These are phyloP conservation scores for Halcyon chelicuti DNA, from an alignment of 2,797 vertebrate genomes.

Conservation along the genomic window DNA sequence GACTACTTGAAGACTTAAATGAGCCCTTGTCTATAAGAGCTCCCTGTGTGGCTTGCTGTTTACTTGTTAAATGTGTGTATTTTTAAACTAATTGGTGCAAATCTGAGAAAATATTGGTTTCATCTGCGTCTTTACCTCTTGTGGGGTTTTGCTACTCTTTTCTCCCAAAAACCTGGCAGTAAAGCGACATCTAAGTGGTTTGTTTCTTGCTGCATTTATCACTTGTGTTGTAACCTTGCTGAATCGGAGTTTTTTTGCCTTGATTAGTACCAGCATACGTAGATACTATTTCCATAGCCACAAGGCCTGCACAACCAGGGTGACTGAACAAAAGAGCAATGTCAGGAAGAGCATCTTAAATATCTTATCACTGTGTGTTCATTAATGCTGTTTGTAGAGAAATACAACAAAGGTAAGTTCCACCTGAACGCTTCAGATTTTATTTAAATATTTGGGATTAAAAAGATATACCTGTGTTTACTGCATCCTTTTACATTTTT, in stretches of 20 bases:
- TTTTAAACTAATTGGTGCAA: background rate
- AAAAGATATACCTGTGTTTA: background rate
- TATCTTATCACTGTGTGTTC: background rate
- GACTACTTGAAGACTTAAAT: background rate
- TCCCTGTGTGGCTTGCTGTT: background rate
- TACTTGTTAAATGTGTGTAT: background rate
- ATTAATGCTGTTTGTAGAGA: background rate
- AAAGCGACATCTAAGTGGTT: background rate
- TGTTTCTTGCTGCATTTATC: background rate
- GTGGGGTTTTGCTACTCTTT: background rate
- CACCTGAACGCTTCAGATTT: background rate
- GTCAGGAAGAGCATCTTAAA: background rate
- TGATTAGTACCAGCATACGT: background rate
- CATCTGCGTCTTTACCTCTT: background rate
- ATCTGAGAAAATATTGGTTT: background rate
- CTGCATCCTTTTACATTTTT: background rate
- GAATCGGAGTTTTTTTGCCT: background rate
- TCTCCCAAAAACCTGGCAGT: background rate
- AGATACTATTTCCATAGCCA: background rate
- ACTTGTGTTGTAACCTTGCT: accelerated
- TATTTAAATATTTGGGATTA: background rate
- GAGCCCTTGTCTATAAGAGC: background rate
- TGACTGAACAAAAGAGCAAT: background rate
- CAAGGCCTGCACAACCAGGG: background rate
- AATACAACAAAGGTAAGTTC: background rate